phyloP scores from a whole-genome alignment of 1,140 invertebrate genomes.

The Heliconius hermathena region DNA sequence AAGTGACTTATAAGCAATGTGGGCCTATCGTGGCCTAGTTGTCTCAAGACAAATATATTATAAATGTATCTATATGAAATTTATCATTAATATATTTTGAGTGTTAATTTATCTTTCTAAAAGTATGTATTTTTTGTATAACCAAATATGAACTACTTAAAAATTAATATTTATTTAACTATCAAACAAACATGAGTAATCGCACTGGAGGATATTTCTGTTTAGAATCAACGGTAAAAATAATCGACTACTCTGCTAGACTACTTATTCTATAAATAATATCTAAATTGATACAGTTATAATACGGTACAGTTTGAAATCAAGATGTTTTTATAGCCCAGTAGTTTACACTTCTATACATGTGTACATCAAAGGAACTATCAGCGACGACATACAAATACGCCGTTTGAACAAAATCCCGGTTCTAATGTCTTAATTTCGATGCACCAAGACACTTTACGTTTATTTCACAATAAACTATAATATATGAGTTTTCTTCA shows the following conservation, averaged over 20 bases:
- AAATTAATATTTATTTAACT: no score
- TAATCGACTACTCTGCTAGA: neutral
- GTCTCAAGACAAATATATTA: no score
- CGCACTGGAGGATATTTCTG: no score
- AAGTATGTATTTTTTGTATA: no score
- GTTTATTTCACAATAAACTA: slow-evolving; percentile 79
- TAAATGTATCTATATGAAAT: no score
- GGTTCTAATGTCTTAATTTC: slow-evolving; percentile 70
- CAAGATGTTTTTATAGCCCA: neutral
- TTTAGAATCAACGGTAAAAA: neutral
- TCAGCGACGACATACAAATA: slow-evolving; percentile 66
- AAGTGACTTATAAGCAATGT: no score
- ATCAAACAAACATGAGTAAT: no score
- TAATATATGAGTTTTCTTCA: slow-evolving; percentile 70
- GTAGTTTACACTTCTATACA: slow-evolving; percentile 49
- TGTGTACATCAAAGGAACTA: slow-evolving; percentile 61
- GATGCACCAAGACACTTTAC: slow-evolving; percentile 31
- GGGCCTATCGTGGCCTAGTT: no score
- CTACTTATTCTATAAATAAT: neutral
- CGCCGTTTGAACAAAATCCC: slow-evolving; percentile 57
- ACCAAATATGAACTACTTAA: no score
- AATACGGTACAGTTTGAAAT: neutral
- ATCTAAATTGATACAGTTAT: neutral
- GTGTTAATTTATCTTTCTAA: no score
- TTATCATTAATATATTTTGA: no score